phyloP scores from a whole-genome alignment of 2,797 vertebrate species.

The Sebastes glaucus region DNA sequence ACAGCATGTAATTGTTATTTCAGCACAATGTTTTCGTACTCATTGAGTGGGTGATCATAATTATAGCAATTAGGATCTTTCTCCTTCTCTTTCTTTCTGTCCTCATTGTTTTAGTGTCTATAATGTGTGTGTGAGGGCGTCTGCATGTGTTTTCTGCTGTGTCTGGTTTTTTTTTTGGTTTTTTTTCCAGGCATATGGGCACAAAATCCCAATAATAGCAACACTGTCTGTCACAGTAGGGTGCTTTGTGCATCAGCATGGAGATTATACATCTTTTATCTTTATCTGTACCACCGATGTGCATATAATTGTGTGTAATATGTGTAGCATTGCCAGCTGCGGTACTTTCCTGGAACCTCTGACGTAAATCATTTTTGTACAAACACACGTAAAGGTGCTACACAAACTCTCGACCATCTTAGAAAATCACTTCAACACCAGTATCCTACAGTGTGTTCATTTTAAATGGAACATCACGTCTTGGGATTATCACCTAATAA shows the following conservation, averaged over 20 bases:
- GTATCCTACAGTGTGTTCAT: conserved; percentile 16
- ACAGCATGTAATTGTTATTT: conserved; percentile 44
- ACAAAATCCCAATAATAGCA: neutral
- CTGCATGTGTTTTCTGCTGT: neutral
- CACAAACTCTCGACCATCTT: neutral
- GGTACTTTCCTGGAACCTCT: neutral
- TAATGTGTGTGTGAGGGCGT: neutral
- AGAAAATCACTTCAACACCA: neutral
- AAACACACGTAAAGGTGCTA: neutral
- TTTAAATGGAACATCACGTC: conserved; percentile 29
- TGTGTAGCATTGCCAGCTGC: neutral
- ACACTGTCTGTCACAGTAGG: neutral
- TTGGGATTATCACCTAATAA: conserved; percentile 58
- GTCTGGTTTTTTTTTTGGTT: neutral
- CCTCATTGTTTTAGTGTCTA: neutral
- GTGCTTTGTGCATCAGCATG: neutral
- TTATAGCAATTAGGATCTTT: conserved; percentile 55
- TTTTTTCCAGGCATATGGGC: neutral
- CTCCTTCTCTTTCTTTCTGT: conserved; percentile 10
- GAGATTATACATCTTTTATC: neutral
- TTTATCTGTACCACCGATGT: neutral
- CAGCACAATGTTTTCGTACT: conserved; percentile 39
- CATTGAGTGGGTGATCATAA: conserved; percentile 57
- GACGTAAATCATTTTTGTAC: neutral
- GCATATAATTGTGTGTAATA: neutral